phyloP scores from a whole-genome alignment of 1,140 invertebrate species.

The Cotesia typhae region DNA sequence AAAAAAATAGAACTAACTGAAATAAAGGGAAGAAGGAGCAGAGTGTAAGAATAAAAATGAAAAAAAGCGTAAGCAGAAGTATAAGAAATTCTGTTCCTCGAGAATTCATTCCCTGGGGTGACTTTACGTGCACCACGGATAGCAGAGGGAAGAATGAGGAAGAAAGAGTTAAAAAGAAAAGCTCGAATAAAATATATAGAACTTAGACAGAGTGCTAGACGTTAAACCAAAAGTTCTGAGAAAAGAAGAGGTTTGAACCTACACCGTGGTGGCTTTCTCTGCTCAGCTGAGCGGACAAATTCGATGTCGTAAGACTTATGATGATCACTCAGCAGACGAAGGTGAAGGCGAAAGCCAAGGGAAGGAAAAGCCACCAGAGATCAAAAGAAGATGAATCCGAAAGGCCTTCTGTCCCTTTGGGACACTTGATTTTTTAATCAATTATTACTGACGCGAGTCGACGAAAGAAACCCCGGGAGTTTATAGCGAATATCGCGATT shows the following conservation, averaged over 20 bases:
- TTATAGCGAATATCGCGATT: conserved; percentile 32
- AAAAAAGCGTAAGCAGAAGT: background rate
- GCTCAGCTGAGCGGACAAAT: conserved; percentile 48
- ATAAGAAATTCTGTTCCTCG: conserved; percentile 10
- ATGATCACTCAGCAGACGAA: background rate
- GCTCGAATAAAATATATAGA: conserved; percentile 15
- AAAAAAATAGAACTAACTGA: background rate
- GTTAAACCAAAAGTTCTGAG: background rate
- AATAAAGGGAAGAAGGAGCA: conserved; percentile 26
- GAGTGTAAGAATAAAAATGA: background rate
- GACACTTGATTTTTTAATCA: conserved; percentile 56
- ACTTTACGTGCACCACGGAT: background rate
- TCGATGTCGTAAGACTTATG: conserved; percentile 42
- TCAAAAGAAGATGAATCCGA: conserved; percentile 48
- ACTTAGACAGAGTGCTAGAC: conserved; percentile 14
- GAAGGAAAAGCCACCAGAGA: conserved; percentile 40
- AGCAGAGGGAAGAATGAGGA: background rate
- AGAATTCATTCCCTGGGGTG: conserved; percentile 24
- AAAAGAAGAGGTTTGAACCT: background rate
- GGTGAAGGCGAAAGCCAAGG: background rate
- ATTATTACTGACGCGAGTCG: conserved; percentile 42
- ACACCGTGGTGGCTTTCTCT: conserved; percentile 33
- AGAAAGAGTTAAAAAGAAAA: conserved; percentile 23
- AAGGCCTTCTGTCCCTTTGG: conserved; percentile 36
- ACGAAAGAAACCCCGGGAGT: background rate